Percentiles rank a stretch among this genome's conserved stretches.
Evolutionary conservation across 2,888 invertebrate species (phyloP).

Genomic region (Kryphioiulus occultus): DNA sequence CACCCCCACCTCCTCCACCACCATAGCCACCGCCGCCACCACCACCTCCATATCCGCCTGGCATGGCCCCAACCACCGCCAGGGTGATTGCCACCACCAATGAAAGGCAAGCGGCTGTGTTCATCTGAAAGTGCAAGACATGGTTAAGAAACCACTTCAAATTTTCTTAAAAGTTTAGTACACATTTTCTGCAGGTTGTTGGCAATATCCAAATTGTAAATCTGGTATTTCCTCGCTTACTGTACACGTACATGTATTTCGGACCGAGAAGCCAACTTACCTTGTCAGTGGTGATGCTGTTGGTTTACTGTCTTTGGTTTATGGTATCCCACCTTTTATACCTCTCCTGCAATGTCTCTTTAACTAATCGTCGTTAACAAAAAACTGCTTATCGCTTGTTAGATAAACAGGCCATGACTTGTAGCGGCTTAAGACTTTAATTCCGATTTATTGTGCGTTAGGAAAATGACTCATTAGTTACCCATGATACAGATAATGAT

Average conservation of each 20-base stretch:
- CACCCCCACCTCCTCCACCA: not conserved
- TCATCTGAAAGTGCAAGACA: conserved; percentile 19
- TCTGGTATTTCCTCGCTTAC: too few species aligned
- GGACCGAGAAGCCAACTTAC: not conserved
- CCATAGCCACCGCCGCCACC: not conserved
- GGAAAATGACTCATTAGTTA: conserved; percentile 35
- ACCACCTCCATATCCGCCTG: conserved; percentile 27
- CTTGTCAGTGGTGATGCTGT: conserved; percentile 9
- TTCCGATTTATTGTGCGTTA: not conserved
- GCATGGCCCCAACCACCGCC: not conserved
- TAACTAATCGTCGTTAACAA: conserved; percentile 1
- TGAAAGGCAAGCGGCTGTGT: not conserved
- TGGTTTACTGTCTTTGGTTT: not conserved
- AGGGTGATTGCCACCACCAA: not conserved
- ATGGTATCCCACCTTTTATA: not conserved
- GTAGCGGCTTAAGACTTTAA: not conserved
- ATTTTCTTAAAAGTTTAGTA: too few species aligned
- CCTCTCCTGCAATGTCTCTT: not conserved
- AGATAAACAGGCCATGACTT: conserved; percentile 27
- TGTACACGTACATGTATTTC: too few species aligned
- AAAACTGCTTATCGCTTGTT: conserved; percentile 28
- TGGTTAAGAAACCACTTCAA: not conserved
- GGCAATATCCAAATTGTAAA: not conserved
- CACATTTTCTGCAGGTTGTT: not conserved
- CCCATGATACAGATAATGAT: conserved; percentile 22